Percentiles rank a stretch among this genome's conserved stretches.
Conservation (phyloP, 1,140 invertebrate species). For the Heterodera carotae region DNA sequence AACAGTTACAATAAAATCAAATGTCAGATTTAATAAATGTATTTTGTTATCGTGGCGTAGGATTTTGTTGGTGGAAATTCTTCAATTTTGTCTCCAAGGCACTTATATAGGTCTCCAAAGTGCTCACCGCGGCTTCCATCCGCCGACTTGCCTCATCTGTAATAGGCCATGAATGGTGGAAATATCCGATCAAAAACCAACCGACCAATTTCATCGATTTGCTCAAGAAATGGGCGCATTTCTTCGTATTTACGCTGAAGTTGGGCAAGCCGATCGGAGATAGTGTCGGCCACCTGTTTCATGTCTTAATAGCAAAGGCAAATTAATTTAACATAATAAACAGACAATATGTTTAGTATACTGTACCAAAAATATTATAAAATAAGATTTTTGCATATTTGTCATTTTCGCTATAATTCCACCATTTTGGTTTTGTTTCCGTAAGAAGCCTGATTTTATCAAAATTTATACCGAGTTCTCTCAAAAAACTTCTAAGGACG, state of each 20-base stretch:
- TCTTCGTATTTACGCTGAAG: conserved; percentile 28
- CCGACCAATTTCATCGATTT: conserved; percentile 29
- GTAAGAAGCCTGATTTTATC: too few species aligned
- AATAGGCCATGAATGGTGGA: background rate
- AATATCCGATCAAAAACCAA: background rate
- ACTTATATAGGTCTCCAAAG: conserved; percentile 21
- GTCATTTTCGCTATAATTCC: too few species aligned
- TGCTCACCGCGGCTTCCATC: conserved; percentile 22
- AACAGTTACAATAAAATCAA: too few species aligned
- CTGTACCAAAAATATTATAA: too few species aligned
- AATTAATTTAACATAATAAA: too few species aligned
- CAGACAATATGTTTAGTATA: too few species aligned
- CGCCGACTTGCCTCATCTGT: conserved; percentile 25
- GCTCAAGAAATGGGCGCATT: conserved; percentile 14
- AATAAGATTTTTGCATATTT: too few species aligned
- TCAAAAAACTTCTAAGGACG: too few species aligned
- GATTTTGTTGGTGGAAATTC: conserved; percentile 18
- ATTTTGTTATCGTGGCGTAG: background rate
- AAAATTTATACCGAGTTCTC: too few species aligned
- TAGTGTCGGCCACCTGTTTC: conserved; percentile 1
- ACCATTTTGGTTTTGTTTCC: too few species aligned
- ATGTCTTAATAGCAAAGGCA: too few species aligned
- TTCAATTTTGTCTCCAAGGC: conserved; percentile 24
- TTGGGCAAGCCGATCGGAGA: conserved; percentile 11
- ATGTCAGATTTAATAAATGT: conserved; percentile 8